Base-by-base conservation (phyloP, 2,113 vertebrate species). In the Plotosus lineatus region DNA sequence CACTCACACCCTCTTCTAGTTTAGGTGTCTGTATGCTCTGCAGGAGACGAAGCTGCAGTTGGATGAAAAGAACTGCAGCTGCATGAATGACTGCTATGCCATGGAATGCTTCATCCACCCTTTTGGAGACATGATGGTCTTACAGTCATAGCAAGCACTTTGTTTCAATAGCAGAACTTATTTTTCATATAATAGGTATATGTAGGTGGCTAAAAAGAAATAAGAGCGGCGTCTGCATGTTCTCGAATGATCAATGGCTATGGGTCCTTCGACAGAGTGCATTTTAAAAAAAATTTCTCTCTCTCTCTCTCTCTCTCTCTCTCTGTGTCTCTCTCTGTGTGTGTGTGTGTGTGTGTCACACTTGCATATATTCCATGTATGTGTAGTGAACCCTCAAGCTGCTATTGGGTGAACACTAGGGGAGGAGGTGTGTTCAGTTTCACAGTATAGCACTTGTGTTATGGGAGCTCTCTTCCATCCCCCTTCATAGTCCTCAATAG, bases 41-140 rank as follows among this genome's bases (percentile, higher is more conserved):
- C 66, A 51, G 21, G 53, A 72, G 12, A 38, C 17, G 65, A 82
- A 79, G 1, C 56, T 55, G 38, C 74, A 79, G 60, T 60, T 66
- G 26, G 80, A 58, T 73, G 75, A 83, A 81, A 12, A 90, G 86
- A 83, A 90, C 91, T 78, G 85, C 79, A 86, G 82, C 84, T 88
- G 66, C 81, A 91, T 90, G 90, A 93, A 92, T 92, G 90, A 88
- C 78, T 89, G 55, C 89, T 85, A 91, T 88, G 88, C 89, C 86
- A 84, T 88, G 75, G 82, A 84, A 78, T 81, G 55, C 81, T 84
- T 42, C 55, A 72, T 31, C 65, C 75, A n/a, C 78, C 81, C 53
- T 15, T 50, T 40, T 53, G 72, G 46, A 71, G 48, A 55, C 51
- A 31, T 80, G 69, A 74, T 78, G 73, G 53, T 76, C 76, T 85